A percentile compares a stretch with the other conserved stretches of the same genome.
phyloP scores from a whole-genome alignment of 35 echinoderm and acorn worm genomes.

The Ophioderma brevispina region DNA sequence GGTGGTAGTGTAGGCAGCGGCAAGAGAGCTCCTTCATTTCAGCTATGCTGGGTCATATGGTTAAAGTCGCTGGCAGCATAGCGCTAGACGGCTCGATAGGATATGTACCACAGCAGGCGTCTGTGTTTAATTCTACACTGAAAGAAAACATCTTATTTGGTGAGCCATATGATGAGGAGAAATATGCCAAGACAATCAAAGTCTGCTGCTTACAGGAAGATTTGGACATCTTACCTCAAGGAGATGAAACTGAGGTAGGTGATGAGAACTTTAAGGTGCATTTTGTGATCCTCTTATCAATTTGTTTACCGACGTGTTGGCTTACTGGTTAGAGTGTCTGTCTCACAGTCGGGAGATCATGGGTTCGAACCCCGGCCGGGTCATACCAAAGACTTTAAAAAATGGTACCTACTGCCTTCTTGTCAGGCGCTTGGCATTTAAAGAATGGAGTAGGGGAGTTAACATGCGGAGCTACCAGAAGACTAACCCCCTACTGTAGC shows the following conservation, averaged over 20 bases:
- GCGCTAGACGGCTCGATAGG: conserved; percentile 67
- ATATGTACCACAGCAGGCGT: conserved; percentile 83
- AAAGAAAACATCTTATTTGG: conserved; percentile 85
- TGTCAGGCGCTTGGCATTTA: too few species aligned
- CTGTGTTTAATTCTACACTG: conserved; percentile 70
- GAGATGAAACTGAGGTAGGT: conserved; percentile 86
- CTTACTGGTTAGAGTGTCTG: too few species aligned
- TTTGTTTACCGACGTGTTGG: too few species aligned
- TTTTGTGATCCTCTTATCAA: background rate
- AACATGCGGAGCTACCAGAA: too few species aligned
- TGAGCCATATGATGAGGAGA: conserved; percentile 59
- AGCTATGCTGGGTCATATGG: conserved; percentile 85
- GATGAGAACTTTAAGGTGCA: too few species aligned
- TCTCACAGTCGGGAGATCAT: too few species aligned
- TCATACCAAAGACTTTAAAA: too few species aligned
- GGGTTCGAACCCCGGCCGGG: too few species aligned
- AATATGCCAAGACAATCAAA: conserved; percentile 47
- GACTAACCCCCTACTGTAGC: too few species aligned
- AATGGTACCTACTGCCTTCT: too few species aligned
- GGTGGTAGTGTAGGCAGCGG: conserved; percentile 82
- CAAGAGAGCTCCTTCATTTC: conserved; percentile 77
- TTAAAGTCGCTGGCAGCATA: conserved; percentile 42
- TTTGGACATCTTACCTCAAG: conserved; percentile 76
- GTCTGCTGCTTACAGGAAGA: conserved; percentile 63
- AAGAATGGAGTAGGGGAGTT: too few species aligned